Evolutionary conservation across 2,888 invertebrate genomes (phyloP), one percentile per base, ranked within the genome.

Genomic region (Coecobrya sp.): DNA sequence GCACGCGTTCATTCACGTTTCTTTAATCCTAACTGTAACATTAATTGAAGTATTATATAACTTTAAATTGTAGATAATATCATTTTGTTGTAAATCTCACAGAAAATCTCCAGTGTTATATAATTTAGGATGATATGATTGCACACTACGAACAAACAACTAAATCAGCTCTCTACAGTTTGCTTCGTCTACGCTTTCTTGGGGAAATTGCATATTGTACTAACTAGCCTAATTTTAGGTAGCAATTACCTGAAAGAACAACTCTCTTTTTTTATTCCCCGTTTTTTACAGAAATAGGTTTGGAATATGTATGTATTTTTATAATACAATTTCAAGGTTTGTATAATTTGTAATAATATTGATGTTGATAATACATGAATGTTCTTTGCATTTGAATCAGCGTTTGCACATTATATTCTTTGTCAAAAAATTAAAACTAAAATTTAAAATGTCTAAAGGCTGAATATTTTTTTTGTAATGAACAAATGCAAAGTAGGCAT

Each of bases 121-220:
- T 42, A 68, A 13, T 52, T 22, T 62, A 87, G 62, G 62, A 16
- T 86, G 86, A 87, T 87, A 87, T 87, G 87, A 87, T 79, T 55
- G 76, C 76, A 62, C 25, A 13, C 49, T 76, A 45, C 7, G 8
- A 8, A 62, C 10, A 62, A 10, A 19, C 19, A 62, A 62, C 10
- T 22, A 62, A 1, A 59, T 7, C n/a, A 0, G 25, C 8, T 19
- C 25, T 59, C 59, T 59, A 59, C 59, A 7, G 22, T 22, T 13
- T 59, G 59, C 8, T 59, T 59, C 13, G 19, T 19, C 59, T 59
- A 59, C 49, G 49, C 49, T 49, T 49, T 10, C 49, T 49, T 49
- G 49, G 49, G 49, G 49, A 49, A 7, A 7, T 13, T 49, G 49
- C 49, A 11, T 10, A 49, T 49, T 49, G 1, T 65, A 65, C 27